A percentile compares a stretch with the other conserved stretches of the same genome.
Evolutionary conservation across 2,888 invertebrate genomes (phyloP).

Genomic region (Apodemia zela): DNA sequence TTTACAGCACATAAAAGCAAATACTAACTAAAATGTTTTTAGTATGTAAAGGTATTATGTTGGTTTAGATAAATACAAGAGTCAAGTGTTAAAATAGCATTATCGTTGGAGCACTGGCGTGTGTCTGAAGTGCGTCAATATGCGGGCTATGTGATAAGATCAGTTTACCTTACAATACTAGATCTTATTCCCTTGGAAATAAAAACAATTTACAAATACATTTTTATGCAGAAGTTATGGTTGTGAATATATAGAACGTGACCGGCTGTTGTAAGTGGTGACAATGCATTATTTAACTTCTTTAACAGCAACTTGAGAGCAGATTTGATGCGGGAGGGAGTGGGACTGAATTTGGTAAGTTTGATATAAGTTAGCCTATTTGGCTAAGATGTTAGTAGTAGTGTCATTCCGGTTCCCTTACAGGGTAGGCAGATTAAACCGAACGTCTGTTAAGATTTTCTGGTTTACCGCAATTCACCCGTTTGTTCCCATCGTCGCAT

Average conservation of each 20-base stretch:
- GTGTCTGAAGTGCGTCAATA: constrained; percentile 49
- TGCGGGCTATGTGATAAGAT: constrained; percentile 51
- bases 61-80: constrained; percentile 30
- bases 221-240: constrained; percentile 15
- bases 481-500: too few relatives aligned
- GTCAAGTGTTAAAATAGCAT: constrained; percentile 67
- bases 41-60: background rate
- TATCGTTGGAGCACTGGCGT: constrained; percentile 64
- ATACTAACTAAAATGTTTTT: background rate
- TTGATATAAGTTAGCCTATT: too few relatives aligned
- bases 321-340: too few relatives aligned
- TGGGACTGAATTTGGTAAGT: too few relatives aligned
- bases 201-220: constrained; percentile 34
- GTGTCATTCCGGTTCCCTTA: too few relatives aligned
- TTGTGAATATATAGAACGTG: constrained; percentile 63
- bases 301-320: too few relatives aligned
- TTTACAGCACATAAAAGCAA: background rate
- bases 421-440: too few relatives aligned
- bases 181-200: constrained; percentile 29
- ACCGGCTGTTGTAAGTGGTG: constrained; percentile 45
- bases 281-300: background rate
- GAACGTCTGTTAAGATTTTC: too few relatives aligned
- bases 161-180: constrained; percentile 21
- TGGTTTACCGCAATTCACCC: too few relatives aligned
- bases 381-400: too few relatives aligned